Evolutionary conservation across 2,797 vertebrate genomes (phyloP), one percentile per base, ranked within the genome.

Genomic region (Furcifer pardalis): DNA sequence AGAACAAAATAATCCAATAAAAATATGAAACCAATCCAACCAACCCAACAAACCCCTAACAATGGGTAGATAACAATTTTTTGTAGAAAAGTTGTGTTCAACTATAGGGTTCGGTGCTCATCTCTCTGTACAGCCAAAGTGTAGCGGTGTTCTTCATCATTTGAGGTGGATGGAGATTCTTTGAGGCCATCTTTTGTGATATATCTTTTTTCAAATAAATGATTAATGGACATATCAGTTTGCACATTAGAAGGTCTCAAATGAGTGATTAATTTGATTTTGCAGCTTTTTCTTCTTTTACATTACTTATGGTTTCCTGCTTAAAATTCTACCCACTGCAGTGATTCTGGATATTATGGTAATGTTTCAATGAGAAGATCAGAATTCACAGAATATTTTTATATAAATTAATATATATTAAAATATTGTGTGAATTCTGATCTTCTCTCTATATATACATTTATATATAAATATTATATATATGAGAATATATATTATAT

Each of bases 331-430:
- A 52, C 56, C 27, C 0, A 7, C 68, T 59, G 19, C 25, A 62
- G 23, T 8, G 23, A 2, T 46, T 32, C 3, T 0, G 5, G 40
- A 81, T 1, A 0, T 1, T 72, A 1, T 13, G 10, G 0, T 7
- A 19, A 0, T 21, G 40, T 1, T 27, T 30, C n/a, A 19, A 49
- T 3, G 1, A 77, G 85, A 81, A 88, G 35, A 15, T 35, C 69
- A 44, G n/a, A n/a, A 77, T 9, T 37, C 71, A 74, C 23, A 13
- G 4, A 35, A 74, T 42, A 49, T 8, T 49, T 49, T 8, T 49
- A 49, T 49, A 49, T 49, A 49, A 49, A 49, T 49, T 49, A 49
- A 49, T 49, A 49, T 49, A 49, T 49, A 49, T 49, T 49, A n/a
- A 49, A 8, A 49, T 49, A 49, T 5, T 49, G 1, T 49, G 46